Conservation (phyloP, 2,888 invertebrate species). For the Suillia variegata region DNA sequence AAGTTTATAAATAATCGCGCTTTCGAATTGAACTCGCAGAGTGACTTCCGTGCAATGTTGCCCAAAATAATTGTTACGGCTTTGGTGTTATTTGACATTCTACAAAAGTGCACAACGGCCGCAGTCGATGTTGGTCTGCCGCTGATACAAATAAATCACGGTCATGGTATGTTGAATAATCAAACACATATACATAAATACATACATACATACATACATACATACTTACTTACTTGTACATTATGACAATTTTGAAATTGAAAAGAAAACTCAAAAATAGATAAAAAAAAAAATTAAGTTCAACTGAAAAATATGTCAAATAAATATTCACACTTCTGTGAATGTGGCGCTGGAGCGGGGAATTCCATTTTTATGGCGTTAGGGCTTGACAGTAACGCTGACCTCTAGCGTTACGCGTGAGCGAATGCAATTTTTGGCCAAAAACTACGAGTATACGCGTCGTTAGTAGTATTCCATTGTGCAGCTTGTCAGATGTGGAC, state of each 20-base stretch:
- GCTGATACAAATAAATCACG: slow-evolving; percentile 58
- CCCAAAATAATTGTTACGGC: slow-evolving; percentile 26
- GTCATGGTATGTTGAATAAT: slow-evolving; percentile 46
- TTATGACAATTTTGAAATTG: no score
- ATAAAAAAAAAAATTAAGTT: no score
- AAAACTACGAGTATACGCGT: no score
- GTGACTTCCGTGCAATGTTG: slow-evolving; percentile 23
- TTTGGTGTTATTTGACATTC: slow-evolving; percentile 34
- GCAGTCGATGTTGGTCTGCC: slow-evolving; percentile 46
- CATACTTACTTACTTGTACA: no score
- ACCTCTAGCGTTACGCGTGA: slow-evolving; percentile 50
- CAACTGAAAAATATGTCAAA: neutral
- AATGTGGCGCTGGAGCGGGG: slow-evolving; percentile 3
- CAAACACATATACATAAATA: no score
- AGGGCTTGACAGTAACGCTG: slow-evolving; percentile 28
- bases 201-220: no score
- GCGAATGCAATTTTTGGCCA: slow-evolving; percentile 22
- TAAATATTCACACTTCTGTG: neutral
- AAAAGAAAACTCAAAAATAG: no score
- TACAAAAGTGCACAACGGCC: slow-evolving; percentile 30
- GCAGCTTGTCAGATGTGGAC: no score
- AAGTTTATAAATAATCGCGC: slow-evolving; percentile 27
- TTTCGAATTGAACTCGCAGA: neutral
- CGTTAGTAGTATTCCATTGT: no score
- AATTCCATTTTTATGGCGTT: neutral